Evolutionary conservation across 1,140 invertebrate species (phyloP), one percentile per base, ranked within the genome.

Genomic region (Polypedilum vanderplanki): DNA sequence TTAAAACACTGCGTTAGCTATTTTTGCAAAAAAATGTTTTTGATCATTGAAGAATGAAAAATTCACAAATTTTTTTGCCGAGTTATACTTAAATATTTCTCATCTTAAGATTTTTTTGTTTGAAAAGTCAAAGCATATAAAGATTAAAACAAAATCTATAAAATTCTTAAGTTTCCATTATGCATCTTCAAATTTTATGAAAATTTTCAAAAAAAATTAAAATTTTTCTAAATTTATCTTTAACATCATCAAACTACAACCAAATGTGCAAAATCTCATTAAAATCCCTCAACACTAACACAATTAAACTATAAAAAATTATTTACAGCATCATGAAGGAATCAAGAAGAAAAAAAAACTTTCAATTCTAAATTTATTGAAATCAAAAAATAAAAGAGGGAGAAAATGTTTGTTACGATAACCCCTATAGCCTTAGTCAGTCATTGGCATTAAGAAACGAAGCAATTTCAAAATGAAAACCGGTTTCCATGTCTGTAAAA

Each of bases 401-500:
- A 57, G 12, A 12, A 57, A 57, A 15, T 15, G n/a, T 33, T 33
- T 33, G 24, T 57, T 15, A 15, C 46, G 46, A 57, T 57, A 57
- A 57, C 46, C 46, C 46, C 46, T 57, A 15, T 12, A 57, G 12
- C n/a, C n/a, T n/a, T n/a, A n/a, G n/a, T n/a, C 46, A 46, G 9
- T 9, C 41, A 57, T 57, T 57, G 46, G 46, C 46, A 57, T 57
- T 57, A 57, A 57, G 46, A 57, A 57, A 12, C 15, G 46, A 57
- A 57, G 46, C 9, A 57, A n/a, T n/a, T 57, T n/a, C 65, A 70
- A 70, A 70, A 70, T 70, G 65, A 70, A 20, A 70, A 70, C 65
- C 65, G 65, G 65, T 70, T 70, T 18, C 46, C 41, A n/a, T n/a
- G 12, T 15, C 41, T 12, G 15, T 12, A 46, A 46, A 46, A 46